Conservation (phyloP, 2,113 vertebrate genomes). For the Pungitius pungitius region DNA sequence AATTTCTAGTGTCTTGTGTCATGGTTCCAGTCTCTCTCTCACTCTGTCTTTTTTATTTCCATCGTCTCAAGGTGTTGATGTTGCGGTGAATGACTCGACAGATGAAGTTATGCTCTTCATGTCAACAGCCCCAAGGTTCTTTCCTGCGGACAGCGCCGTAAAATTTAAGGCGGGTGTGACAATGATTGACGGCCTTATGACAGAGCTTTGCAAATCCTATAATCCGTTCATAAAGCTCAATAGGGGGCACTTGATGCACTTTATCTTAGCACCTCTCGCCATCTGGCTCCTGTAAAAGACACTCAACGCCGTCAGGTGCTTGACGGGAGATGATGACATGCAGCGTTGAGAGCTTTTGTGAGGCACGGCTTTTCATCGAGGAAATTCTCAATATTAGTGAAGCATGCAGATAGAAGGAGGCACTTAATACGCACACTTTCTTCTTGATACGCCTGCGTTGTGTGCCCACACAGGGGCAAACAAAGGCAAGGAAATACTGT, state of each 20-base stretch:
- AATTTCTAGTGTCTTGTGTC: slow-evolving; percentile 68
- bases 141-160: slow-evolving; percentile 47
- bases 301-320: slow-evolving; percentile 52
- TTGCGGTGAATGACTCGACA: slow-evolving; percentile 47
- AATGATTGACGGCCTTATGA: slow-evolving; percentile 78
- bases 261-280: slow-evolving; percentile 60
- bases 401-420: neutral
- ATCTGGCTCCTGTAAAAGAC: slow-evolving; percentile 74
- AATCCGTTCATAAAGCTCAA: slow-evolving; percentile 75
- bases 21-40: slow-evolving; percentile 27
- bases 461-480: neutral
- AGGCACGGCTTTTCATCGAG: slow-evolving; percentile 5
- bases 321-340: slow-evolving; percentile 50
- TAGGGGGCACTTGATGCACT: slow-evolving; percentile 71
- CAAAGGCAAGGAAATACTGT: slow-evolving; percentile 27
- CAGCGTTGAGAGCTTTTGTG: slow-evolving; percentile 33
- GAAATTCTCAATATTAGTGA: neutral
- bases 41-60: slow-evolving; percentile 7
- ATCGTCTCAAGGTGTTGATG: slow-evolving; percentile 61
- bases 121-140: slow-evolving; percentile 43
- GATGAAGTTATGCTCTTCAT: slow-evolving; percentile 65
- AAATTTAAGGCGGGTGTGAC: slow-evolving; percentile 57
- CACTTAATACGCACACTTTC: neutral
- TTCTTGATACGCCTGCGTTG: neutral
- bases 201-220: slow-evolving; percentile 79